Conservation (phyloP, 2,113 vertebrate species). For the Dendropsophus ebraccatus region DNA sequence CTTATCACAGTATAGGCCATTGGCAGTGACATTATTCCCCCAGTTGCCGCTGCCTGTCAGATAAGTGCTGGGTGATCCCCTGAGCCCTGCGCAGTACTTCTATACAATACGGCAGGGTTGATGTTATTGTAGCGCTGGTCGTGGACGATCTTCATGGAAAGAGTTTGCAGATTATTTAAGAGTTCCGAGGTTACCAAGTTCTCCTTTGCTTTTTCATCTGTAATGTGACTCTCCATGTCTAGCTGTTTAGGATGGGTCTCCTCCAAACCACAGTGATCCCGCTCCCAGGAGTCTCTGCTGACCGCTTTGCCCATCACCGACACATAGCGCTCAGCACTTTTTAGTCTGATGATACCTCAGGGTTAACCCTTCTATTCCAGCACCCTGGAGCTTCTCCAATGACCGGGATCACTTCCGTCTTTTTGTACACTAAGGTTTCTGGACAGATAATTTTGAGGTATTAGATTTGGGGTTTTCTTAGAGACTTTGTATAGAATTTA, state of each 20-base stretch:
- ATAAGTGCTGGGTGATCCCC: not conserved
- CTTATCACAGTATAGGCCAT: not conserved
- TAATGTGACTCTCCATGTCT: slow-evolving; percentile 53
- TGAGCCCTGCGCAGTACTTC: not conserved
- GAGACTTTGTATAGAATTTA: too few relatives aligned
- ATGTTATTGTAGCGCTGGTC: not conserved
- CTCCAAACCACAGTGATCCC: slow-evolving; percentile 64
- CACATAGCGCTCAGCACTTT: slow-evolving; percentile 26
- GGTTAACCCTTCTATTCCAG: not conserved
- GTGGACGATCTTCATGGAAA: not conserved
- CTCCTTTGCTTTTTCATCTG: slow-evolving; percentile 40
- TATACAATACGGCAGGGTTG: not conserved
- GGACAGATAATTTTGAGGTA: not conserved
- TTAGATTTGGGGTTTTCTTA: not conserved
- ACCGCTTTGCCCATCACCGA: not conserved
- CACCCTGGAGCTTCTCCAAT: not conserved
- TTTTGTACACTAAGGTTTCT: not conserved
- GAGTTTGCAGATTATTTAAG: slow-evolving; percentile 20
- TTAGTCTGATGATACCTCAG: not conserved
- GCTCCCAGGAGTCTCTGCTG: slow-evolving; percentile 25
- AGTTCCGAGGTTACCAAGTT: slow-evolving; percentile 48
- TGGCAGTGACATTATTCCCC: not conserved
- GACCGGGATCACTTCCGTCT: not conserved
- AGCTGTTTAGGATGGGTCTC: slow-evolving; percentile 65
- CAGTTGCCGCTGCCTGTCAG: too few relatives aligned